Percentiles rank a stretch among this genome's conserved stretches.
Evolutionary conservation across 2,113 vertebrate species (phyloP).

Genomic region (Saguinus imperator): DNA sequence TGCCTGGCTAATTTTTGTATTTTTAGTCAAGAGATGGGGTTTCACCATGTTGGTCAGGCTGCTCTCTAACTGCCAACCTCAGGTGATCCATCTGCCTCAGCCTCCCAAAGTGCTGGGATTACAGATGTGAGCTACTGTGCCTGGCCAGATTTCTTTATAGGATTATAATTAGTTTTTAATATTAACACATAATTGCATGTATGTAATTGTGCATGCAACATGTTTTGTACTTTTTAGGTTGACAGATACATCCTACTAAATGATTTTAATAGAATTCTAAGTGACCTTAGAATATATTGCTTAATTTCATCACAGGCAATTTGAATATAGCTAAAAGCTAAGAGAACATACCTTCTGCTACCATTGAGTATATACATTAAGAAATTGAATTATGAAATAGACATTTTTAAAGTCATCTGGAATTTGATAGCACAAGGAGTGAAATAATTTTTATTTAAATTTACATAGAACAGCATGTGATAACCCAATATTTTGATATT

Average conservation of each 20-base stretch:
- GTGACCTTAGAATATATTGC: conserved; percentile 9
- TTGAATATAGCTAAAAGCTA: not conserved
- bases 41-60: too few species aligned
- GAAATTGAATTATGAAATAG: conserved; percentile 34
- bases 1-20: too few species aligned
- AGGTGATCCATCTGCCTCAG: too few species aligned
- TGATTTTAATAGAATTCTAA: not conserved
- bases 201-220: not conserved
- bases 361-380: not conserved
- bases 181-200: conserved; percentile 48
- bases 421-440: not conserved
- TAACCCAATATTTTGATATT: conserved; percentile 18
- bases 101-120: too few species aligned
- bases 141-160: conserved; percentile 63
- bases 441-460: conserved; percentile 17
- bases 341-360: not conserved
- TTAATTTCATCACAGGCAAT: not conserved
- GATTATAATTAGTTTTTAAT: conserved; percentile 66
- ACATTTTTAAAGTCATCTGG: not conserved
- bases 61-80: too few species aligned
- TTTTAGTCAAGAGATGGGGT: too few species aligned
- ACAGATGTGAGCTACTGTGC: too few species aligned
- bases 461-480: not conserved
- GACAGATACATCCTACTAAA: not conserved
- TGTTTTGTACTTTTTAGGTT: conserved; percentile 5